Evolutionary conservation across 2,797 vertebrate species (phyloP).

Genomic region (Spea hammondii): DNA sequence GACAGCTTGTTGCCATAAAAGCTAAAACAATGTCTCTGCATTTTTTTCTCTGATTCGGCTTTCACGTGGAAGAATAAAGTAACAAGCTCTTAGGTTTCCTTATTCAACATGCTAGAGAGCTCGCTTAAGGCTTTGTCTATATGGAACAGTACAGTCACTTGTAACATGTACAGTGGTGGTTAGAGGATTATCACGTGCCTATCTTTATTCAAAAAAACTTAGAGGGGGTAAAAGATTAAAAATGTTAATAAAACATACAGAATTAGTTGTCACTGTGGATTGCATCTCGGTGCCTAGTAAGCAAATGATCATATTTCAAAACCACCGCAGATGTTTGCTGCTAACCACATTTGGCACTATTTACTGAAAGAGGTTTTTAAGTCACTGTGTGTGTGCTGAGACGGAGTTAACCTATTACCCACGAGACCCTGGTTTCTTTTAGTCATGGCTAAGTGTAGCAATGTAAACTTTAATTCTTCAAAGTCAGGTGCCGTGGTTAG

Average conservation of each 20-base stretch:
- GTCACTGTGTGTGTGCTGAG: slow-evolving; percentile 35
- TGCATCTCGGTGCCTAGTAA: slow-evolving; percentile 46
- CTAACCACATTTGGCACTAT: slow-evolving; percentile 57
- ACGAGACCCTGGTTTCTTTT: slow-evolving; percentile 54
- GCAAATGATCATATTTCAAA: slow-evolving; percentile 56
- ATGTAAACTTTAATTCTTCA: slow-evolving; percentile 1
- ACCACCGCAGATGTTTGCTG: slow-evolving; percentile 47
- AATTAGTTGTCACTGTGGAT: slow-evolving; percentile 38
- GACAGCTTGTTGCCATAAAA: too few species aligned
- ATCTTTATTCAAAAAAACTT: too few species aligned
- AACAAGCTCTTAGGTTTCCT: too few species aligned
- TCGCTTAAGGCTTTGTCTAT: too few species aligned
- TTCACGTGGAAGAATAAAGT: too few species aligned
- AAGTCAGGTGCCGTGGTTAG: slow-evolving; percentile 44
- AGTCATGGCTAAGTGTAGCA: slow-evolving; percentile 52
- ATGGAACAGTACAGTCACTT: too few species aligned
- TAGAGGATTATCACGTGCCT: too few species aligned
- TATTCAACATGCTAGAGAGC: too few species aligned
- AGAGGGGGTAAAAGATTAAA: too few species aligned
- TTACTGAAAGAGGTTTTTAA: slow-evolving; percentile 54
- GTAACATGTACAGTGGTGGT: too few species aligned
- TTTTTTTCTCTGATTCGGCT: too few species aligned
- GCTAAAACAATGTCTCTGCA: too few species aligned
- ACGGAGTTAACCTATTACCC: slow-evolving; percentile 60
- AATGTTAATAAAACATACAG: slow-evolving; percentile 9